Evolutionary conservation across 2,888 invertebrate genomes (phyloP), one percentile per base, ranked within the genome.

Genomic region (Zaprionus lineosus): DNA sequence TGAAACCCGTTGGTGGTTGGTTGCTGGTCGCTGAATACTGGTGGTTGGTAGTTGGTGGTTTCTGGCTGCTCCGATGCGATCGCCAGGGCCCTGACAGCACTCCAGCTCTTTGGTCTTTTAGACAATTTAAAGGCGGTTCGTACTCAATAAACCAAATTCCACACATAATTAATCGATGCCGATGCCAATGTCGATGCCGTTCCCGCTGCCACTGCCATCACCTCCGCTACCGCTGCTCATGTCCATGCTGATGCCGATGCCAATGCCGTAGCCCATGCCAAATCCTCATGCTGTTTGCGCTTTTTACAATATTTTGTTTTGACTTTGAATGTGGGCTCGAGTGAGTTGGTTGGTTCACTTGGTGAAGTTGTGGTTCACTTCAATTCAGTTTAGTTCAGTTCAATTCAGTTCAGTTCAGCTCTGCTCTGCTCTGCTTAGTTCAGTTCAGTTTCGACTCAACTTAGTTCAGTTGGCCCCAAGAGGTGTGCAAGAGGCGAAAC

Each of bases 91-190:
- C 71, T 74, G 84, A 74, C 78, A 84, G 84, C 77, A n/a, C n/a
- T 77, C 57, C 52, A 64, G 84, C 60, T 74, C 71, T 68, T 65
- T 60, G 74, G 81, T 72, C 68, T 79, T 74, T 83, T 78, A 76
- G 85, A 87, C 86, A 87, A 88, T 87, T 87, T 87, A 70, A 75
- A 88, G 86, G 83, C 81, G 86, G 86, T 81, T 77, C 76, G 74
- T 78, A 84, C 74, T 81, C 87, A 87, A 87, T 75, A 81, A 86
- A 87, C 77, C 82, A 87, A 88, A 87, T 88, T 86, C 79, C 86
- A 73, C 87, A 82, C 88, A 88, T 87, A 87, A 87, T 87, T 88
- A 88, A 87, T 86, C 86, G 86, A 86, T 87, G 74, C 71, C 74
- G 57, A 51, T 60, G 63, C 57, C 62, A 64, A 48, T 46, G 40